Conservation (phyloP, 2,113 vertebrate species). For the Helogale parvula region DNA sequence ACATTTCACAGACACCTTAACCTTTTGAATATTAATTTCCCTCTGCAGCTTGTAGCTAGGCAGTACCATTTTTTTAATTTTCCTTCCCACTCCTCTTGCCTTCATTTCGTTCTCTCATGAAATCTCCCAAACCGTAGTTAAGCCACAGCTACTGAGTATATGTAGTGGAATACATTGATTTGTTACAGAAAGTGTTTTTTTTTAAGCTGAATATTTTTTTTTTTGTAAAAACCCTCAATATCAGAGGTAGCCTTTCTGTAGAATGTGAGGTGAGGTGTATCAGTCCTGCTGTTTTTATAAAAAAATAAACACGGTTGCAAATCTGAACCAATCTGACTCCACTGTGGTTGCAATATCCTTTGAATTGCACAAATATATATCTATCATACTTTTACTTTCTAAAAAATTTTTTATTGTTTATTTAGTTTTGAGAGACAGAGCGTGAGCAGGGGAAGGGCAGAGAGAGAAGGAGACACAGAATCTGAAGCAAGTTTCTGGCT, state of each 20-base stretch:
- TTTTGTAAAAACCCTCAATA: conserved; percentile 59
- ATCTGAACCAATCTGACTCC: conserved; percentile 15
- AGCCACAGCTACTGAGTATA: conserved; percentile 68
- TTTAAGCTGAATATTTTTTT: conserved; percentile 52
- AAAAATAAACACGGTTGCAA: conserved; percentile 47
- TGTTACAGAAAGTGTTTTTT: conserved; percentile 54
- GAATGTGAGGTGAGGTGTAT: conserved; percentile 32
- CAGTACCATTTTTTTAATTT: conserved; percentile 80
- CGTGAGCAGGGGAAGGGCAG: too few relatives aligned
- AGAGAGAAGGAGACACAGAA: too few relatives aligned
- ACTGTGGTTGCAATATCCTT: neutral
- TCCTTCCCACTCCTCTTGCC: conserved; percentile 62
- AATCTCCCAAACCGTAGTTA: conserved; percentile 76
- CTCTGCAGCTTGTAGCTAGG: conserved; percentile 85
- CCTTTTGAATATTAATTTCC: conserved; percentile 96
- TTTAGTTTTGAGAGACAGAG: too few relatives aligned
- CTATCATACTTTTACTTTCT: neutral
- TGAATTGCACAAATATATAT: neutral
- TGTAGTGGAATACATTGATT: conserved; percentile 79
- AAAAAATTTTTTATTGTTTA: too few relatives aligned
- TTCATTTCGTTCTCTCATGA: conserved; percentile 76
- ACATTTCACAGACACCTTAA: conserved; percentile 95
- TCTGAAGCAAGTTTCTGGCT: too few relatives aligned
- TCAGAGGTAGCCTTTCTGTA: conserved; percentile 47
- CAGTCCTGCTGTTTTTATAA: conserved; percentile 49